Conservation (phyloP, 2,113 vertebrate species). For the Elaphurus davidianus region DNA sequence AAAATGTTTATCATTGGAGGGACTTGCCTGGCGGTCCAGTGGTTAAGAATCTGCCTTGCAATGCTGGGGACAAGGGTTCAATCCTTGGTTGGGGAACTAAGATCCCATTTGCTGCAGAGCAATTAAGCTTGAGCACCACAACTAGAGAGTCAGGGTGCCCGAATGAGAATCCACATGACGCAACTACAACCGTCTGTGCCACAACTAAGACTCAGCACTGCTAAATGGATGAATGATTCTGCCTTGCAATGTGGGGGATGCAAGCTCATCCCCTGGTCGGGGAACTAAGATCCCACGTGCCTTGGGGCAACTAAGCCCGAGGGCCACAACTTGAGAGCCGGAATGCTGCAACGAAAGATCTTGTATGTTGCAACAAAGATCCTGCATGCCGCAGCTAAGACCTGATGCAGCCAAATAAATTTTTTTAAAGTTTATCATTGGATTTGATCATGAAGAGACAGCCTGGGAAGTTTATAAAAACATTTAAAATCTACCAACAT, state of each 20-base stretch:
- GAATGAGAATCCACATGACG: background rate
- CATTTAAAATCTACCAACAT: background rate
- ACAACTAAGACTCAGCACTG: background rate
- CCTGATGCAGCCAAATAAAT: background rate
- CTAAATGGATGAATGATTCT: background rate
- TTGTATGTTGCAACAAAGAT: background rate
- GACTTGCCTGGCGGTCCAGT: background rate
- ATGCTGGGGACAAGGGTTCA: background rate
- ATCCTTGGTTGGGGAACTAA: background rate
- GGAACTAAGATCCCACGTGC: background rate
- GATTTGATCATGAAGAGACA: background rate
- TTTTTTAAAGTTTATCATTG: background rate
- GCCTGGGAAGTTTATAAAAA: background rate
- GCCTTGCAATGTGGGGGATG: background rate
- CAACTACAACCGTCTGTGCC: background rate
- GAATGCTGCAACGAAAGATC: background rate
- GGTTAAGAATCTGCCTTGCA: background rate
- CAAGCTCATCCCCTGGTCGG: background rate
- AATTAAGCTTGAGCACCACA: background rate
- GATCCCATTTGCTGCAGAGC: background rate
- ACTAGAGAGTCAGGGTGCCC: background rate
- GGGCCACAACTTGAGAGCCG: background rate
- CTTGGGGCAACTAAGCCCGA: background rate
- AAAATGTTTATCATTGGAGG: background rate
- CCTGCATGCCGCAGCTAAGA: background rate